Evolutionary conservation across 2,797 vertebrate species (phyloP), one percentile per base, ranked within the genome.

Genomic region (Chiropotes sagulatus): DNA sequence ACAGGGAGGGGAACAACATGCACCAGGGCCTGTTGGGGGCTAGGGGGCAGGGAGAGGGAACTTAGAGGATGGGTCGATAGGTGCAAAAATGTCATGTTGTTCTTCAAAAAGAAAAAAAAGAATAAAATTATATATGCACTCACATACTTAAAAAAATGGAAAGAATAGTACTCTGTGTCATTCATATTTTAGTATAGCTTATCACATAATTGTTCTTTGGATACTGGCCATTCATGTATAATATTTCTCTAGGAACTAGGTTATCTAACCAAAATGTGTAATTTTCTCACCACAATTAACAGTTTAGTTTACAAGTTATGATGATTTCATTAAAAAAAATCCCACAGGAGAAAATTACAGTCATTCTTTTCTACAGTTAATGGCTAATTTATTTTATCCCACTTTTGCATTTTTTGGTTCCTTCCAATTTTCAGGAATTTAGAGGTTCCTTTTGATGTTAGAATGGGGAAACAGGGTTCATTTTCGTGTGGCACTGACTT

Each of bases 371-470:
- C 81, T 96, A 90, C 93, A 96, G 64, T 97, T 91, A 98, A 92
- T 91, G 46, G 76, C 24, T 92, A 95, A 96, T 94, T 73, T 94
- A 96, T 97, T 98, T 93, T 76, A 73, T 94, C 58, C 96, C 7
- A 13, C 24, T 61, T 96, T 97, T 91, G 24, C 90, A 54, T 85
- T 98, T 98, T 97, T 97, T 48, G 92, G 54, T 83, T 57, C 41
- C 79, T 97, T 98, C 95, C 83, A 73, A 94, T 84, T 95, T 97
- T 86, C 84, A 95, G 86, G 84, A 97, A 97, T 96, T 93, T 97
- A 41, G 86, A 91, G 36, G 14, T 58, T n/a, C 46, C 30, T 95
- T 90, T 20, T 92, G 84, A 76, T 80, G 94, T 84, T 89, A 93
- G 79, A 96, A 90, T 36, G 52, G 85, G 93, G 79, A 89, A 86